Evolutionary conservation across 2,113 vertebrate genomes (phyloP), one percentile per base, ranked within the genome.

Genomic region (Stercorarius parasiticus): DNA sequence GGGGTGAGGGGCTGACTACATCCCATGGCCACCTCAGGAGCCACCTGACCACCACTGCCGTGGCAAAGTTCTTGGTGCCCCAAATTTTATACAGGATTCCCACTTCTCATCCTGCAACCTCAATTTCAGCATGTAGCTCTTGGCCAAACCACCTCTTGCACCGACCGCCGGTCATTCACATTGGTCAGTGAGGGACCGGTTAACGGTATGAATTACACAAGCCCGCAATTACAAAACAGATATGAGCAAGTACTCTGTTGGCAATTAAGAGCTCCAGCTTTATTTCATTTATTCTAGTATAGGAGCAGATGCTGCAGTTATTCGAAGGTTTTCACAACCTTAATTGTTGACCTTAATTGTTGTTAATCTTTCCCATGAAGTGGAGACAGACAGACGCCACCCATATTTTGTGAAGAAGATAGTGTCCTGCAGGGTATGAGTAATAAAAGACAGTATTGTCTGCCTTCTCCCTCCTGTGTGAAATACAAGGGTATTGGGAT

Each of bases 291-390:
- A 94, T 95, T 95, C 34, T 73, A 92, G 67, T 59, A 40, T 74
- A 92, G 95, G 49, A 95, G 82, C 94, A 95, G 93, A 95, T 92
- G 93, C 80, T 93, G 94, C 86, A 95, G 91, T 89, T 96, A 93
- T 94, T 91, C 25, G 6, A 85, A 93, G 78, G 73, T 97, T 97
- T 97, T 95, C 88, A 95, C 82, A 94, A 95, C 86, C 82, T 90
- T 96, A 97, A 96, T 90, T 93, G 81, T 88, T 94, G 93, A 93
- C 93, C 66, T 95, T 94, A 96, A 94, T 82, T 96, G 87, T 95
- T 82, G 85, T 43, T 95, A 93, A 95, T 95, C 95, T 93, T 93
- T 88, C 95, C 80, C 96, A 95, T 84, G 95, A 83, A 96, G 56
- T 55, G 69, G 83, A 94, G 95, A 96, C 96, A 97, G 95, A 93